phyloP scores from a whole-genome alignment of 2,888 invertebrate genomes.

The Metellina segmentata region DNA sequence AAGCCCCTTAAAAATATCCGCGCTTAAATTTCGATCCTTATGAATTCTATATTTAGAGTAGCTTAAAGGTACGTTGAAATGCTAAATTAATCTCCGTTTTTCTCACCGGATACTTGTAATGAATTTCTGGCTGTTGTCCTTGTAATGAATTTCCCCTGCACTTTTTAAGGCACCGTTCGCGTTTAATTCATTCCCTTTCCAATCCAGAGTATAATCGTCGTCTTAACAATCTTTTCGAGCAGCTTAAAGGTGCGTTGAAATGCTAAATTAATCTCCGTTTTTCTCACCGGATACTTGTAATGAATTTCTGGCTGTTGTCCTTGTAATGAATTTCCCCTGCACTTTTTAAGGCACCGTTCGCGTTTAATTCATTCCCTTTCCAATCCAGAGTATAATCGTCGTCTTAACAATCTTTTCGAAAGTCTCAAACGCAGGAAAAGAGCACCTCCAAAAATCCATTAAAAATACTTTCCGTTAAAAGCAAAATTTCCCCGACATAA shows the following conservation, averaged over 20 bases:
- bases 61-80: not conserved
- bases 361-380: not conserved
- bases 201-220: too few relatives aligned
- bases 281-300: not conserved
- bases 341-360: not conserved
- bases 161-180: not conserved
- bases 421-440: not conserved
- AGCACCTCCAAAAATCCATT: constrained; percentile 13
- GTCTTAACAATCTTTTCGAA: not conserved
- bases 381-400: not conserved
- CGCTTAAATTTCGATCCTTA: not conserved
- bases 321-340: not conserved
- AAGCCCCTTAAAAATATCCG: too few relatives aligned
- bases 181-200: too few relatives aligned
- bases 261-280: not conserved
- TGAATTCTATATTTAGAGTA: not conserved
- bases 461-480: constrained; percentile 38
- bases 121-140: not conserved
- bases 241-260: not conserved
- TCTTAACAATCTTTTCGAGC: too few relatives aligned
- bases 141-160: not conserved
- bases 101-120: not conserved
- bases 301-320: not conserved
- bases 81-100: not conserved
- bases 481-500: constrained; percentile 54